Percentiles rank a stretch among this genome's conserved stretches.
Conservation (phyloP, 2,797 vertebrate species). For the Avahi laniger region DNA sequence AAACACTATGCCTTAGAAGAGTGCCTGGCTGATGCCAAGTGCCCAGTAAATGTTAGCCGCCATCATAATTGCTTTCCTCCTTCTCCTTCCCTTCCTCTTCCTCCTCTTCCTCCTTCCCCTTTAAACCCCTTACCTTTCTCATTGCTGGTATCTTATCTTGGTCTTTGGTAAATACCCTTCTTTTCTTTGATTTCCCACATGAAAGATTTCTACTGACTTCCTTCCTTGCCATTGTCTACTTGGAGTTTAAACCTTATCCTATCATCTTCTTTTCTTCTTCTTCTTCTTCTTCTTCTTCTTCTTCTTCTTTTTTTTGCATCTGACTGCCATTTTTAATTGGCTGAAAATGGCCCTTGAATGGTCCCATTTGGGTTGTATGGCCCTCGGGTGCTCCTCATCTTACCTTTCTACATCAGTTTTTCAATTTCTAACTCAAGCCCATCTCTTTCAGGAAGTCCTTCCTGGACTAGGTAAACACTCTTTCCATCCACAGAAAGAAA, state of each 20-base stretch:
- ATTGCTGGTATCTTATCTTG: background rate
- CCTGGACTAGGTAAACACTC: background rate
- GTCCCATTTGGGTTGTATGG: background rate
- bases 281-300: background rate
- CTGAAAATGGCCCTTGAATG: background rate
- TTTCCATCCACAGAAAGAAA: background rate
- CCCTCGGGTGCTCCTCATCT: background rate
- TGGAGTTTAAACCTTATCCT: background rate
- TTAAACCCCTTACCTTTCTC: background rate
- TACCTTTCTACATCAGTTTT: background rate
- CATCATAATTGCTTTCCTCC: background rate
- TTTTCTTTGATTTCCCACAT: background rate
- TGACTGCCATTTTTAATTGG: background rate
- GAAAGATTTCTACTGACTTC: background rate
- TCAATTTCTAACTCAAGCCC: background rate
- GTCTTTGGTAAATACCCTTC: background rate
- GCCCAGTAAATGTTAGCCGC: background rate
- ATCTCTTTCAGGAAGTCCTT: background rate
- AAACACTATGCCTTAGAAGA: background rate
- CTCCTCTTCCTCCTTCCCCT: background rate
- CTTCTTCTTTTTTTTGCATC: background rate
- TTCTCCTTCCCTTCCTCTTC: background rate
- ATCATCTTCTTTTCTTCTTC: background rate
- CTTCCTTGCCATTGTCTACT: background rate
- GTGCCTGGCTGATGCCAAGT: background rate